These are phyloP conservation scores for Chloebia gouldiae DNA, from an alignment of 2,113 vertebrate species.

Conservation along the genomic window DNA sequence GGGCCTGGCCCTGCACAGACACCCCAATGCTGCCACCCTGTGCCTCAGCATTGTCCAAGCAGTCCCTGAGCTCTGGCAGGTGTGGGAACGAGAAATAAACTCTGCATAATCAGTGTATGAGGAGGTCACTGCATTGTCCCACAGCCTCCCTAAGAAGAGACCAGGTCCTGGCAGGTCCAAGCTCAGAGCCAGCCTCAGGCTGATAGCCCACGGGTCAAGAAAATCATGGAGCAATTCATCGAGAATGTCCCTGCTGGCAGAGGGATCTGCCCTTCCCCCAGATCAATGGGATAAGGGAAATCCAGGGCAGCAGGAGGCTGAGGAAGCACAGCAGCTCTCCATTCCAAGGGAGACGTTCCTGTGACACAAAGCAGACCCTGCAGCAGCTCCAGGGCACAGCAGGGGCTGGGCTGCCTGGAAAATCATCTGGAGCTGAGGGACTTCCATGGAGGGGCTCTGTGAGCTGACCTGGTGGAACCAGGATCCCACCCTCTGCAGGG, in stretches of 20 bases:
- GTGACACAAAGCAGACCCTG: not conserved
- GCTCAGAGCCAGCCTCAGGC: not conserved
- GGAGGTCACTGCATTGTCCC: not conserved
- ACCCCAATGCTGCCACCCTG: not conserved
- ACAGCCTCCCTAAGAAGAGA: not conserved
- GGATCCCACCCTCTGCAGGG: not conserved
- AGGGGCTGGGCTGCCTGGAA: not conserved
- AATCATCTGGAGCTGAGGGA: fast-evolving
- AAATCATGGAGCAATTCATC: not conserved
- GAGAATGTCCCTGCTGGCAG: not conserved
- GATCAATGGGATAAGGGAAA: fast-evolving
- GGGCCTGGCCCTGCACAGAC: not conserved
- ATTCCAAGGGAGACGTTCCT: fast-evolving
- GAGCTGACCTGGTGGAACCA: not conserved
- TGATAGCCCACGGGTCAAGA: fast-evolving
- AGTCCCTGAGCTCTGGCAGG: not conserved
- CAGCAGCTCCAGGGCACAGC: not conserved
- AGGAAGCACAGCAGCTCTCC: not conserved
- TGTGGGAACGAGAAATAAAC: not conserved
- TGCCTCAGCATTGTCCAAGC: not conserved
- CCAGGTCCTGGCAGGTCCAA: not conserved
- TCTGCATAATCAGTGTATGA: fast-evolving
- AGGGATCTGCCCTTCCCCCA: not conserved
- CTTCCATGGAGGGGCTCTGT: fast-evolving
- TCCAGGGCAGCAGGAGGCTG: not conserved